Conservation (phyloP, 2,797 vertebrate species). For the Kryptopterus vitreolus region DNA sequence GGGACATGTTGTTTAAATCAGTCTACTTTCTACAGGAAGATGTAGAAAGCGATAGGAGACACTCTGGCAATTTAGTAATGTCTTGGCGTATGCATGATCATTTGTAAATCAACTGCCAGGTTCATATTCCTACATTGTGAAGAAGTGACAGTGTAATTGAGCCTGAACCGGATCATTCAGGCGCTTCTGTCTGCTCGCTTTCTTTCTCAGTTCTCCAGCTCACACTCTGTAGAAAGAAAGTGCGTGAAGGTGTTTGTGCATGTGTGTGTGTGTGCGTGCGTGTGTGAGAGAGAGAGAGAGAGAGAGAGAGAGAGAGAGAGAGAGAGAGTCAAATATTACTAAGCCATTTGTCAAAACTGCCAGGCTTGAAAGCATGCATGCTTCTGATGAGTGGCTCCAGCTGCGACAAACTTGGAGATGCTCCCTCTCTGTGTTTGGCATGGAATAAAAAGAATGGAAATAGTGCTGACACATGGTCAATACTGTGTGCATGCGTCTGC, state of each 20-base stretch:
- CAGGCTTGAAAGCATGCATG: conserved; percentile 20
- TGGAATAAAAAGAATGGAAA: conserved; percentile 7
- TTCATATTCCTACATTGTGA: not conserved
- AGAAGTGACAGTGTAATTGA: not conserved
- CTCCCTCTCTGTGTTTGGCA: conserved; percentile 9
- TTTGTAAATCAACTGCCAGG: not conserved
- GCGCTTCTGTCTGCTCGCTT: not conserved
- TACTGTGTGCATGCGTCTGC: conserved; percentile 2
- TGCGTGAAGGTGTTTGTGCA: not conserved
- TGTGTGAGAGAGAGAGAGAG: not conserved
- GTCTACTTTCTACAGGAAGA: not conserved
- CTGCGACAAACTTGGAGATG: conserved; percentile 22
- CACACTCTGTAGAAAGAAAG: not conserved
- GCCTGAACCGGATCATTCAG: conserved; percentile 13
- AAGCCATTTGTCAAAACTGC: conserved; percentile 37
- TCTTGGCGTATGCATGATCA: not conserved
- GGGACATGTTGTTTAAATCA: not conserved
- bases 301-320: not conserved
- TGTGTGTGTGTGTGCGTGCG: not conserved
- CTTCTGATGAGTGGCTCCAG: conserved; percentile 34
- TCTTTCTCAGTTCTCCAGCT: conserved; percentile 3
- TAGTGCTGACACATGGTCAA: conserved; percentile 8
- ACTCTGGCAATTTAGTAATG: not conserved
- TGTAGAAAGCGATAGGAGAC: not conserved
- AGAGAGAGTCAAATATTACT: not conserved